Percentiles rank a stretch among this genome's conserved stretches.
These are phyloP conservation scores for Conomelus anceps DNA, from an alignment of 2,888 invertebrate genomes.

Conservation along the genomic window DNA sequence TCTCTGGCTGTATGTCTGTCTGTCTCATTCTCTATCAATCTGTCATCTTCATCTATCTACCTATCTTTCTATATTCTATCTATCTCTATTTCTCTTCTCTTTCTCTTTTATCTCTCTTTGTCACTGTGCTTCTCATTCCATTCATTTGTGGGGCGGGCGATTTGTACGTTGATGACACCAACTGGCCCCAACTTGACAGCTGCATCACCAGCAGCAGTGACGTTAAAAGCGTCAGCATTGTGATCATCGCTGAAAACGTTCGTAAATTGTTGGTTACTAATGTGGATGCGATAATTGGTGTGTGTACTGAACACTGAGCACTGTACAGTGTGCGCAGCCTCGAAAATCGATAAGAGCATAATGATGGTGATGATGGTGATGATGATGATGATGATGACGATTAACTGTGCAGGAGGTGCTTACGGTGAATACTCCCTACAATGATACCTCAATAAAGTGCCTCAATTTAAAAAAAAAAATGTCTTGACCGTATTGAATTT, in stretches of 20 bases:
- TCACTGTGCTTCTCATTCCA: background rate
- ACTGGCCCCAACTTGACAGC: background rate
- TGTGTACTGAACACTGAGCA: background rate
- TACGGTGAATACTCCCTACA: background rate
- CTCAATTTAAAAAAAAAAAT: too few relatives aligned
- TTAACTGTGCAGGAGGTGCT: background rate
- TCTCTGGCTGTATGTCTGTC: background rate
- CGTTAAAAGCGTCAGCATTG: background rate
- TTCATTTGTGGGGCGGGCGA: background rate
- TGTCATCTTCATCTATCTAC: background rate
- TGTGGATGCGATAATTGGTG: background rate
- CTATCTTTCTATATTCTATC: background rate
- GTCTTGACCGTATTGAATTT: too few relatives aligned
- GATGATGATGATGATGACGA: background rate
- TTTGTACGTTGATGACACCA: background rate
- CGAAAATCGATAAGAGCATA: background rate
- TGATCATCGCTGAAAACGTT: background rate
- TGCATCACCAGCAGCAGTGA: background rate
- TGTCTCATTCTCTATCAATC: background rate
- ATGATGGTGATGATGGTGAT: background rate
- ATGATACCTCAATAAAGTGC: background rate
- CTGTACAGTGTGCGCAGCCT: too few relatives aligned
- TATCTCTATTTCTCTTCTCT: background rate
- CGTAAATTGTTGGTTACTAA: background rate
- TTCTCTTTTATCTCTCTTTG: background rate